Evolutionary conservation across 2,797 vertebrate genomes (phyloP).

Genomic region (Streptopelia turtur): DNA sequence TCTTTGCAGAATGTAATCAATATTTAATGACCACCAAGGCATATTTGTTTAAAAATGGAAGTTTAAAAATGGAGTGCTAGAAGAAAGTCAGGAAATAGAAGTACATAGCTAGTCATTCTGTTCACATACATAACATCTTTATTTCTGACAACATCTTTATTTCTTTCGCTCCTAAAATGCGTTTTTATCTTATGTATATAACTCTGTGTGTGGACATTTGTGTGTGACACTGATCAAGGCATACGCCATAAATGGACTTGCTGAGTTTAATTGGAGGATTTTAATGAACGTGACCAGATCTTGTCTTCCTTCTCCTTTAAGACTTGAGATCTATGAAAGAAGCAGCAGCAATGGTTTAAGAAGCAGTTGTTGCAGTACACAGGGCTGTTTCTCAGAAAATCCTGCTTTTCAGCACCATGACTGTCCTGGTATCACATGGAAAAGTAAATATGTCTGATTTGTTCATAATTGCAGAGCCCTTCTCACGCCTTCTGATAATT

Average conservation of each 20-base stretch:
- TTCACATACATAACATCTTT: not conserved
- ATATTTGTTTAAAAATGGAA: not conserved
- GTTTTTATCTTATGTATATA: not conserved
- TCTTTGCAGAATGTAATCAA: not conserved
- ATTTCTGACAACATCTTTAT: not conserved
- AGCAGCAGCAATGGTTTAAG: not conserved
- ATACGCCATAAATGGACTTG: not conserved
- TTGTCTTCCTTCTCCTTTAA: not conserved
- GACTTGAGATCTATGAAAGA: not conserved
- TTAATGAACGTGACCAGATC: not conserved
- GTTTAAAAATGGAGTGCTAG: not conserved
- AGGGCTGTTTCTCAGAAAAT: not conserved
- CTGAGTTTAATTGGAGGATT: not conserved
- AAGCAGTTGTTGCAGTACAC: not conserved
- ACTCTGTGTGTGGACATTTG: rapidly evolving
- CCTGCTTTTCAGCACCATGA: not conserved
- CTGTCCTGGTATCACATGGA: not conserved
- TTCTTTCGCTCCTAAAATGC: not conserved
- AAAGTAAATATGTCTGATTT: not conserved
- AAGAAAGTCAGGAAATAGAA: not conserved
- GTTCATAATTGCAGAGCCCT: not conserved
- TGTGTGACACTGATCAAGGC: not conserved
- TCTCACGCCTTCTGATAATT: not conserved
- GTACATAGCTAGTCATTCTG: not conserved
- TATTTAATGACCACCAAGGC: not conserved